phyloP scores from a whole-genome alignment of 2,797 vertebrate genomes.

The Lepilemur ruficaudatus region DNA sequence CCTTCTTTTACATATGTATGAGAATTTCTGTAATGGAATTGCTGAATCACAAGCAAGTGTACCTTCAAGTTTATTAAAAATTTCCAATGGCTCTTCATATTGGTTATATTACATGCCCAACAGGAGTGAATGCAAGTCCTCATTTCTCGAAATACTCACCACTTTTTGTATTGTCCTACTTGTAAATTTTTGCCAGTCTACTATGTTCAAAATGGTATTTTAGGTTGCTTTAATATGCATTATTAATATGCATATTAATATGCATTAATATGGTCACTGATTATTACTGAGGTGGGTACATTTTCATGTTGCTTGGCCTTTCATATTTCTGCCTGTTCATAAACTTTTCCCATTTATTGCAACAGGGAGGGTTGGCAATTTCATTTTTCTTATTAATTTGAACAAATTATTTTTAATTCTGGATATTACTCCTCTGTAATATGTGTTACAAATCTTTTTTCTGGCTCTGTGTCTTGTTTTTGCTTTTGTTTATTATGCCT shows the following conservation, averaged over 20 bases:
- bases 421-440: background rate
- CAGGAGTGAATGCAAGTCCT: background rate
- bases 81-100: background rate
- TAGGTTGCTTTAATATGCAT: background rate
- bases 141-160: background rate
- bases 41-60: background rate
- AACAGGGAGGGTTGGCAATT: accelerated
- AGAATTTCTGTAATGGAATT: background rate
- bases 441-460: background rate
- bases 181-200: background rate
- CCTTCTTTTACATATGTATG: background rate
- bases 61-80: background rate
- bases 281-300: background rate
- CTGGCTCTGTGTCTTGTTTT: background rate
- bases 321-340: background rate
- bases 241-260: too few species aligned
- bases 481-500: background rate
- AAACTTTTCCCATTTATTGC: background rate
- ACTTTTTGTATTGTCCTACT: background rate
- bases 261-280: background rate
- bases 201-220: background rate
- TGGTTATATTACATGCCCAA: background rate
- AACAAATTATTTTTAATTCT: background rate
- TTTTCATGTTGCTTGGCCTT: background rate
- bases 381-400: background rate